Conservation (phyloP, 2,113 vertebrate genomes). For the Columba livia region DNA sequence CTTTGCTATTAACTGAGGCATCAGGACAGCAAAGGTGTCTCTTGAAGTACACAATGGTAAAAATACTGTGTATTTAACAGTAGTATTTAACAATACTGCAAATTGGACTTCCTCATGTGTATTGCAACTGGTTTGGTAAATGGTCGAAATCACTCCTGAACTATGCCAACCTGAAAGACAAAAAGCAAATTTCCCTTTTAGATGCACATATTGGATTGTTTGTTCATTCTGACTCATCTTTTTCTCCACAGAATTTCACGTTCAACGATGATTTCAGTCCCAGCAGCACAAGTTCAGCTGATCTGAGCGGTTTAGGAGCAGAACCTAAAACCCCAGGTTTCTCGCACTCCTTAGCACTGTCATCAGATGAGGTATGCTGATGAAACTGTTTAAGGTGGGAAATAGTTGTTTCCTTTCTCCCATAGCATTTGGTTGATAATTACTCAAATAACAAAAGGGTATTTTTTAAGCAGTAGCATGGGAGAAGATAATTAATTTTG, state of each 20-base stretch:
- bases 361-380: constrained; percentile 90
- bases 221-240: constrained; percentile 11
- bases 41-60: background rate
- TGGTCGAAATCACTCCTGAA: background rate
- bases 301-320: constrained; percentile 85
- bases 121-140: background rate
- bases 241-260: constrained; percentile 81
- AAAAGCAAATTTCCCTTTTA: background rate
- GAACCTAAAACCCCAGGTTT: constrained; percentile 82
- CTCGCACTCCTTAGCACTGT: constrained; percentile 80
- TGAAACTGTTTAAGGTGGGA: background rate
- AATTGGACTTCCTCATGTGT: background rate
- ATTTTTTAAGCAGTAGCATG: background rate
- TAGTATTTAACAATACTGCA: background rate
- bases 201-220: background rate
- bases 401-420: background rate
- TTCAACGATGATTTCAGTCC: constrained; percentile 88
- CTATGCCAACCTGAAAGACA: background rate
- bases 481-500: background rate
- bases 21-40: background rate
- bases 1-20: background rate
- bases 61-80: background rate
- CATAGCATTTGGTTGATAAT: background rate
- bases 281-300: constrained; percentile 92
- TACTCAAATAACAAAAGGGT: background rate